Conservation (phyloP, 2,113 vertebrate species). For the Apteryx mantelli region DNA sequence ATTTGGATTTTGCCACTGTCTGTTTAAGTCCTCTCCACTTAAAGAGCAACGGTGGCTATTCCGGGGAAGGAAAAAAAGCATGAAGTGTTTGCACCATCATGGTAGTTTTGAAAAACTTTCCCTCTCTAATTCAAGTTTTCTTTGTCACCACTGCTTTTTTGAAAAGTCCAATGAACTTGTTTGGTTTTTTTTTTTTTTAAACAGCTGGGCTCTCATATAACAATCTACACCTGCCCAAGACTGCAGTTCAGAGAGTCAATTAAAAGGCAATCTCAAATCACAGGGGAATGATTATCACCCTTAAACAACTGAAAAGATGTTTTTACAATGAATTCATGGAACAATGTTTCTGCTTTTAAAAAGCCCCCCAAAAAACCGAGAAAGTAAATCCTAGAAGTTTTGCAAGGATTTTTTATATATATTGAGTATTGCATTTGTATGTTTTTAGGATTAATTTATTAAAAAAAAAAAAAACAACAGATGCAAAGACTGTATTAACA, state of each 20-base stretch:
- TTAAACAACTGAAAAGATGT: background rate
- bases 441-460: background rate
- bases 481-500: background rate
- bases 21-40: conserved; percentile 98
- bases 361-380: background rate
- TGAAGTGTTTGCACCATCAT: background rate
- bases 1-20: conserved; percentile 96
- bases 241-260: background rate
- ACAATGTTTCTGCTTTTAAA: background rate
- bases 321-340: background rate
- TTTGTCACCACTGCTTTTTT: background rate
- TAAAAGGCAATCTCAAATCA: background rate
- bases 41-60: conserved; percentile 96
- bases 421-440: background rate
- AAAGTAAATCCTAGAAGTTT: background rate
- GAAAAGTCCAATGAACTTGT: background rate
- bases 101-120: conserved; percentile 14
- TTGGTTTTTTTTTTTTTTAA: background rate
- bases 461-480: background rate
- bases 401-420: background rate
- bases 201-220: background rate
- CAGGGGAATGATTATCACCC: background rate
- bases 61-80: conserved; percentile 20
- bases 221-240: background rate
- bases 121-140: background rate